Base-by-base conservation (phyloP, 2,888 invertebrate genomes). In the Alviniconcha strummeri region DNA sequence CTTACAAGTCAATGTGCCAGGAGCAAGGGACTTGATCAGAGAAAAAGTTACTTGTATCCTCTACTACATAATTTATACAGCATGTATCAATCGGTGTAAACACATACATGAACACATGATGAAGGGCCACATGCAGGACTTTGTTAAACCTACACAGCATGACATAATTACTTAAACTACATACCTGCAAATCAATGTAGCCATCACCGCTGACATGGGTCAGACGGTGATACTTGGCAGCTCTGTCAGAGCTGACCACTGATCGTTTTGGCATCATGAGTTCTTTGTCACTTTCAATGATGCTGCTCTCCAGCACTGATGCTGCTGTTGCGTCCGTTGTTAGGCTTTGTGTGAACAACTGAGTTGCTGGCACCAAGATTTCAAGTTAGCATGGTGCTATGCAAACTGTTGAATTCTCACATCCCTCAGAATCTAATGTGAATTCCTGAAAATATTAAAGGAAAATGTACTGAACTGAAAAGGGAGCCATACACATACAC, bases 161-260 rank as follows among this genome's bases (percentile, higher is more conserved):
- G 3, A 52, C 74, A 74, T 15, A 54, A 15, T 8, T 36, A 55
- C 17, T 7, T 19, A 57, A 19, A 56, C 19, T 71, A 57, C 36
- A 36, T 84, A 89, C 89, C 87, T 89, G 89, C 72, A 88, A 81
- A 78, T 89, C 89, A 60, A 87, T 86, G 80, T 85, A 89, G 9
- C 88, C 89, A 87, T 89, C 89, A 69, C 86, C 84, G 36, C 80
- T 85, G 78, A 84, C 83, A 52, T 84, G 87, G 7, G 85, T 84
- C n/a, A 88, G 81, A 80, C 81, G 88, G 83, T 89, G 87, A 82
- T 89, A 89, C 83, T 88, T 87, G 52, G 87, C 77, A 7, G 81
- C 74, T 9, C 55, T 52, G 11, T 76, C 74, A n/a, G 82, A 60
- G 17, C 64, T 74, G 54, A 79, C 67, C 17, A 75, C 82, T 36